phyloP scores from a whole-genome alignment of 2,888 invertebrate species.

The Amiota minor region DNA sequence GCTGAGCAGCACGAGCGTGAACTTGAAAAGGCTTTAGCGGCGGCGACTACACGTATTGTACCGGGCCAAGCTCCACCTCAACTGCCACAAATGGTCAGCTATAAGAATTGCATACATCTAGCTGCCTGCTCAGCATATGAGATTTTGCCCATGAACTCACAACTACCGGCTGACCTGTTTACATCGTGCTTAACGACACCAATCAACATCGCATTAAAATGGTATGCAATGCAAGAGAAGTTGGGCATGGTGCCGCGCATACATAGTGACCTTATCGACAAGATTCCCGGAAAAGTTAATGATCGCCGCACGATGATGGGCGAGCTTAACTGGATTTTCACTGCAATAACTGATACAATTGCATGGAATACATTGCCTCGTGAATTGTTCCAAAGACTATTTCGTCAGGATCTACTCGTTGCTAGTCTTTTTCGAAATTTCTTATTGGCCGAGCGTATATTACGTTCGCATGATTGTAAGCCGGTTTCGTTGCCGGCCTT shows the following conservation, averaged over 20 bases:
- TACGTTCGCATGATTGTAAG: constrained; percentile 96
- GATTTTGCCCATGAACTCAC: constrained; percentile 96
- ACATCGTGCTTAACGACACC: constrained; percentile 99
- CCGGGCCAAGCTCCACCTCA: constrained; percentile 38
- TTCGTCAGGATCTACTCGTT: constrained; percentile 97
- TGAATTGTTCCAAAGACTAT: constrained; percentile 96
- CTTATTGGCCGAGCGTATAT: constrained; percentile 94
- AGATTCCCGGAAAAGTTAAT: constrained; percentile 96
- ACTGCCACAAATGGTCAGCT: constrained; percentile 75
- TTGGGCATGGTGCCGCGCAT: constrained; percentile 87
- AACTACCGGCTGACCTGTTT: constrained; percentile 97
- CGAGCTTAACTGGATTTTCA: constrained; percentile 99
- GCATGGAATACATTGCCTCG: constrained; percentile 98
- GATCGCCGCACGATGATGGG: constrained; percentile 98
- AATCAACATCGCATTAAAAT: constrained; percentile 94
- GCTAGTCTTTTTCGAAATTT: constrained; percentile 98
- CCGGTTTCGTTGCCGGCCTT: constrained; percentile 94
- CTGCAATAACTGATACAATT: constrained; percentile 99
- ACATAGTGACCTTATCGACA: constrained; percentile 90
- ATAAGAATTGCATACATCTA: constrained; percentile 94
- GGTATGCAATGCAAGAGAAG: constrained; percentile 91
- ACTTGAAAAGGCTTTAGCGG: constrained; percentile 74
- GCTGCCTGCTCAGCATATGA: constrained; percentile 96
- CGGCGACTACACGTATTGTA: constrained; percentile 62
- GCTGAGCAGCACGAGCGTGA: constrained; percentile 93